Evolutionary conservation across 2,113 vertebrate genomes (phyloP).

Genomic region (Campylomormyrus tamandua): DNA sequence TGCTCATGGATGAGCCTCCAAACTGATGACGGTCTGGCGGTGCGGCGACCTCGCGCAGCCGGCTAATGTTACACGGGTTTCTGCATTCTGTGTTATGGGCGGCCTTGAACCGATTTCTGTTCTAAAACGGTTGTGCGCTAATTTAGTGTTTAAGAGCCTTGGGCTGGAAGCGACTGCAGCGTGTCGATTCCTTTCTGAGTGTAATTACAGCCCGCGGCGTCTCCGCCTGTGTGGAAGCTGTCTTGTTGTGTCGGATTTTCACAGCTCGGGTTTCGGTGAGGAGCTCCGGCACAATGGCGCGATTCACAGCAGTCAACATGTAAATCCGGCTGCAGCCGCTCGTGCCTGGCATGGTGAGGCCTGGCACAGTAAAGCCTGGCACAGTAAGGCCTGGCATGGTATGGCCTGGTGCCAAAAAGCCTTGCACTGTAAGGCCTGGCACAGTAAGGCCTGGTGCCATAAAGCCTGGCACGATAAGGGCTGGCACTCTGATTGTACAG

Average conservation of each 20-base stretch:
- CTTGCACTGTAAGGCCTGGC: too few relatives aligned
- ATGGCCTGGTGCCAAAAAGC: too few relatives aligned
- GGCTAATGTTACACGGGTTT: neutral
- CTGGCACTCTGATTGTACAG: neutral
- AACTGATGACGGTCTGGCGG: neutral
- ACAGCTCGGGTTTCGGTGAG: conserved; percentile 22
- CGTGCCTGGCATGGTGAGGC: too few relatives aligned
- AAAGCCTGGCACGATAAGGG: too few relatives aligned
- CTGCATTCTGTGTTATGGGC: too few relatives aligned
- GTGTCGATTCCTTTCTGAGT: conserved; percentile 45
- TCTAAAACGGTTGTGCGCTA: neutral
- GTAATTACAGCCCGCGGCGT: conserved; percentile 56
- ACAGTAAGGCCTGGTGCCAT: too few relatives aligned
- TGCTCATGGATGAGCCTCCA: neutral
- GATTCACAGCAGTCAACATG: neutral
- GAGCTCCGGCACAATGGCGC: neutral
- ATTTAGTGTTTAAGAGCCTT: neutral
- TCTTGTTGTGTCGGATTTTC: conserved; percentile 44
- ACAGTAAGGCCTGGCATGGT: too few relatives aligned
- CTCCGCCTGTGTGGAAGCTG: conserved; percentile 51
- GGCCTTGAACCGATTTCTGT: neutral
- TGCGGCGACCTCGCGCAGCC: neutral
- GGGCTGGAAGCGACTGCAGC: conserved; percentile 39
- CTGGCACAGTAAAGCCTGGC: too few relatives aligned
- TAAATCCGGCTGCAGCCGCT: neutral